A percentile compares a stretch with the other conserved stretches of the same genome.
These are phyloP conservation scores for Drosophila paramelanica DNA, from an alignment of 2,888 invertebrate genomes.

Conservation along the genomic window DNA sequence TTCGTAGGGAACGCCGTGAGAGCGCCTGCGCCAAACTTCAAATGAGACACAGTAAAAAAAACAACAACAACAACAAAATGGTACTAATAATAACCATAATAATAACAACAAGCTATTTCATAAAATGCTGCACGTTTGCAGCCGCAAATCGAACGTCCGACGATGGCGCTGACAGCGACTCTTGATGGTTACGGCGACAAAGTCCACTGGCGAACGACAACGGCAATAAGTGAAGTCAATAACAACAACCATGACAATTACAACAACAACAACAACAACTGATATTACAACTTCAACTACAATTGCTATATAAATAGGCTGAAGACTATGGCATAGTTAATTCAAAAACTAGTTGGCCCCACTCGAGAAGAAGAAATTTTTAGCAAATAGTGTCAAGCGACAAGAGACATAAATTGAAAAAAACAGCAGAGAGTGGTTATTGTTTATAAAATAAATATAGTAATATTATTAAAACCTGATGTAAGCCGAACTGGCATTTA, in stretches of 20 bases:
- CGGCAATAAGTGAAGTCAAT: constrained; percentile 21
- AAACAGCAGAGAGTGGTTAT: too few relatives aligned
- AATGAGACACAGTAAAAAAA: constrained; percentile 56
- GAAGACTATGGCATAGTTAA: not conserved
- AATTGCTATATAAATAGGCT: constrained; percentile 11
- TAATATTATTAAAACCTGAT: too few relatives aligned
- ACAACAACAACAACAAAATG: constrained; percentile 35
- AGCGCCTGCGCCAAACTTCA: constrained; percentile 63
- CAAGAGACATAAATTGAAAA: too few relatives aligned
- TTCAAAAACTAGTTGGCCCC: constrained; percentile 1
- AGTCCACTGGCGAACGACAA: constrained; percentile 45
- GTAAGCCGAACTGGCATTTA: too few relatives aligned
- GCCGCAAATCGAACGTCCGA: constrained; percentile 56
- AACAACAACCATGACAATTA: constrained; percentile 27
- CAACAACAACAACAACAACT: constrained; percentile 11
- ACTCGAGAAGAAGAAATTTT: constrained; percentile 1
- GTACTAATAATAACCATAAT: constrained; percentile 79
- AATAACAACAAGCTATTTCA: constrained; percentile 77
- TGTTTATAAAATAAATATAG: too few relatives aligned
- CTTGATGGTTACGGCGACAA: constrained; percentile 31
- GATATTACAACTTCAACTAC: not conserved
- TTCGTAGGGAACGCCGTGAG: constrained; percentile 67
- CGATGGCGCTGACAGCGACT: constrained; percentile 26
- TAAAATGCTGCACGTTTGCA: constrained; percentile 68
- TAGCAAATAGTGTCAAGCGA: too few relatives aligned